Evolutionary conservation across 2,888 invertebrate species (phyloP), one percentile per base, ranked within the genome.

Genomic region (Tyria jacobaeae): DNA sequence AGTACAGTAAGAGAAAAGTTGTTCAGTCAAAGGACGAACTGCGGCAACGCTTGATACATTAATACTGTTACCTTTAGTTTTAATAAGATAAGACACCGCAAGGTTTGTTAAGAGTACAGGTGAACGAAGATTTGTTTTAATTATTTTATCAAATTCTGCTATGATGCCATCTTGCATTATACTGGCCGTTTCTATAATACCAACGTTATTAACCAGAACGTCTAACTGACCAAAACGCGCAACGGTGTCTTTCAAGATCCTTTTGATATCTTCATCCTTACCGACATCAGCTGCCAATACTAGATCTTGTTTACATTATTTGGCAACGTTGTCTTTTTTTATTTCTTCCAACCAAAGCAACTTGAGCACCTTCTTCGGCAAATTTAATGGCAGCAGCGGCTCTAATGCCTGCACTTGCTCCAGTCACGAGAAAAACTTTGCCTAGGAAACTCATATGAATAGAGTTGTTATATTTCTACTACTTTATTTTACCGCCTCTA

Each of bases 1-100:
- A n/a, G 69, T 35, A 44, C 57, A 17, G 41, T 77, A 70, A 2
- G 68, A 34, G 49, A 64, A 70, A 37, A 51, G 31, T 7, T 55
- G 10, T 3, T 57, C 34, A 3, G 50, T 17, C 2, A 39, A 1
- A 3, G 62, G 53, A 3, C 56, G 37, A 3, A 60, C 6, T 10
- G 62, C 47, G 3, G 60, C 68, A 6, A 70, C 21, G 15, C 66
- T 72, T 34, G 72, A 70, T 1, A 70, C 96, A 86, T 98, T 98
- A 0, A 99, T 97, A 72, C 98, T 96, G 67, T 95, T 96, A 14
- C 97, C 80, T 57, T 74, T 73, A 7, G 75, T 71, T 57, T 69
- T 61, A 6, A 78, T 60, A 1, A 81, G 68, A 52, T 74, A 64
- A 0, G 79, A 78, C 0, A 65, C 70, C 0, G 76, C 76, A 1